Evolutionary conservation across 2,113 vertebrate species (phyloP), one percentile per base, ranked within the genome.

Genomic region (Lampris incognitus): DNA sequence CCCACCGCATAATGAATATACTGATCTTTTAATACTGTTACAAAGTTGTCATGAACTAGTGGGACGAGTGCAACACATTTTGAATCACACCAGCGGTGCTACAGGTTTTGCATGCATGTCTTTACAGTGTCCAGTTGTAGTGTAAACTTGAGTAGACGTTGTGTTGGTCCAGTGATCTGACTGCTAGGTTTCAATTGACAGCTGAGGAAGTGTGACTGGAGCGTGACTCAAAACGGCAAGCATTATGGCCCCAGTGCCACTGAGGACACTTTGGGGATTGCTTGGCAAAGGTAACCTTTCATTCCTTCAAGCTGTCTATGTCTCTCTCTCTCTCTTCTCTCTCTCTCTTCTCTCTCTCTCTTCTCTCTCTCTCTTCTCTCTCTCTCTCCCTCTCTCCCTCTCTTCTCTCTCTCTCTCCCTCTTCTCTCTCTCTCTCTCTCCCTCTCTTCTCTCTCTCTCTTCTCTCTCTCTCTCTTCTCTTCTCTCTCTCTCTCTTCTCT

Each of bases 161-260:
- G 96, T 98, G 94, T 96, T 97, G 96, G 92, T 97, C 95, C 96
- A 96, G 92, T 98, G 96, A 91, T 97, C 98, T 99, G 97, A 99
- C 97, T 94, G 97, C 96, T 97, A 98, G 97, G 96, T 99, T 99
- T 99, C 96, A 97, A 99, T 99, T 99, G 98, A 99, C 98, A 99
- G 98, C 98, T 99, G 96, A 99, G 97, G 96, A 98, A 99, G 97
- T 99, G 97, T 99, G 98, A 99, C 98, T 99, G 98, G 97, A 98
- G 97, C 97, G 96, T 98, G 98, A 99, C 98, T 98, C 98, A 98
- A 98, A 99, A 99, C 97, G 96, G 97, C 97, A 98, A 97, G 96
- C 97, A 98, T 97, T 99, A 98, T 97, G 98, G 98, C 97, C 97
- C 98, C 97, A 97, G 96, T 98, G 96, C 96, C 96, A 96, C 94